Percentiles rank a stretch among this genome's conserved stretches.
phyloP scores from a whole-genome alignment of 2,113 vertebrate species.

The Microcebus jonahi region DNA sequence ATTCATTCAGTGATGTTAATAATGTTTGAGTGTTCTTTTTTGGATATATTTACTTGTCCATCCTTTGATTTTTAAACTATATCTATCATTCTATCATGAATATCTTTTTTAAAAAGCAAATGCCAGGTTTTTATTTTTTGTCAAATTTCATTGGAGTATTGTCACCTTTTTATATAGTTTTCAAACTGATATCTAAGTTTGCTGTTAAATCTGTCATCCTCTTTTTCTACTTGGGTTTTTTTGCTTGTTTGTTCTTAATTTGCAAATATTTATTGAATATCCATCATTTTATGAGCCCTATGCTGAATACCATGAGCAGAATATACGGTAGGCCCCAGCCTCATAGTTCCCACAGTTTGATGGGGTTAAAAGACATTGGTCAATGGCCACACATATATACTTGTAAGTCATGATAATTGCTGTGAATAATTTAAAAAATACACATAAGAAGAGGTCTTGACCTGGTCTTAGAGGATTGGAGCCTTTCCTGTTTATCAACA shows the following conservation, averaged over 20 bases:
- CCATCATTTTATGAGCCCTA: background rate
- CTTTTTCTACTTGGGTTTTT: background rate
- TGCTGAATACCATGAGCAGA: background rate
- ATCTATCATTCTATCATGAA: background rate
- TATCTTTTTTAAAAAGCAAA: background rate
- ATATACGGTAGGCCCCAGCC: too few species aligned
- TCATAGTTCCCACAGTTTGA: background rate
- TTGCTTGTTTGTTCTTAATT: background rate
- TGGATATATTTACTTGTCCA: background rate
- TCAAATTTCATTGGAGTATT: background rate
- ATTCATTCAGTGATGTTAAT: background rate
- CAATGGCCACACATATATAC: background rate
- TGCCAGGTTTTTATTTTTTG: background rate
- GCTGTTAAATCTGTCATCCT: background rate
- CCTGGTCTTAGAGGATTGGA: background rate
- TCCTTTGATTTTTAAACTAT: background rate
- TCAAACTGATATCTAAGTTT: background rate
- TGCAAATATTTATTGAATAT: background rate
- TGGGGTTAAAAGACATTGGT: background rate
- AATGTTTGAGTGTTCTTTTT: background rate
- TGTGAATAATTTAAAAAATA: background rate
- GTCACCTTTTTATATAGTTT: background rate
- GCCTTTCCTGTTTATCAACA: background rate
- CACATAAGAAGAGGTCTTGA: background rate
- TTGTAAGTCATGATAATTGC: background rate